These are phyloP conservation scores for Ectropis crepuscularia DNA, from an alignment of 2,888 invertebrate genomes.

Conservation along the genomic window DNA sequence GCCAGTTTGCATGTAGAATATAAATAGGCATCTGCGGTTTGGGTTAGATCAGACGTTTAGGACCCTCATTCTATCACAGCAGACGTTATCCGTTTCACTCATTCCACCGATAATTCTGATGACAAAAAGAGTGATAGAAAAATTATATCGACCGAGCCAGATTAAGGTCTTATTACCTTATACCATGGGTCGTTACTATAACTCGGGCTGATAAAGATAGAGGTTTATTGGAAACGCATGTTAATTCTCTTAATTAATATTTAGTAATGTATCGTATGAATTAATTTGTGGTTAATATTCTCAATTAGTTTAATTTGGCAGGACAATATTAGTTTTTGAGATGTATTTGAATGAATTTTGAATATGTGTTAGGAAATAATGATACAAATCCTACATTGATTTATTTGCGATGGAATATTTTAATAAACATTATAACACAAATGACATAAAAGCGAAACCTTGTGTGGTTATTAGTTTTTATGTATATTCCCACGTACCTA, in stretches of 20 bases:
- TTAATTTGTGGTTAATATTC: slow-evolving; percentile 4
- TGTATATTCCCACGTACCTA: too few species aligned
- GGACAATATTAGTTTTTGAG: too few species aligned
- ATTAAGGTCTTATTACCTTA: slow-evolving; percentile 14
- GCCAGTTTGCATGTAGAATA: slow-evolving; percentile 16
- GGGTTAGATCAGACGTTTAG: not conserved
- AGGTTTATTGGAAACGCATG: slow-evolving; percentile 28
- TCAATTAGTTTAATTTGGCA: too few species aligned
- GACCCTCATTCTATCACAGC: not conserved
- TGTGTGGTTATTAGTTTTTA: too few species aligned
- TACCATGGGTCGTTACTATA: slow-evolving; percentile 20
- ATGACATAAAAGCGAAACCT: too few species aligned
- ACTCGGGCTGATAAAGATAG: slow-evolving; percentile 26
- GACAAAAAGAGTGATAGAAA: not conserved
- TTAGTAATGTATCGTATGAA: slow-evolving; percentile 17
- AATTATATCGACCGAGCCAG: not conserved
- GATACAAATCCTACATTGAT: too few species aligned
- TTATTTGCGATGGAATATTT: too few species aligned
- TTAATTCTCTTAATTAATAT: slow-evolving; percentile 30
- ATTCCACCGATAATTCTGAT: not conserved
- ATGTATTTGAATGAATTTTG: too few species aligned
- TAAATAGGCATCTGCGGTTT: not conserved
- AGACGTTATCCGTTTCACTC: not conserved
- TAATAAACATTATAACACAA: too few species aligned
- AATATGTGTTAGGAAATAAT: too few species aligned